These are phyloP conservation scores for Apodemia zela DNA, from an alignment of 2,888 invertebrate species.

Conservation along the genomic window DNA sequence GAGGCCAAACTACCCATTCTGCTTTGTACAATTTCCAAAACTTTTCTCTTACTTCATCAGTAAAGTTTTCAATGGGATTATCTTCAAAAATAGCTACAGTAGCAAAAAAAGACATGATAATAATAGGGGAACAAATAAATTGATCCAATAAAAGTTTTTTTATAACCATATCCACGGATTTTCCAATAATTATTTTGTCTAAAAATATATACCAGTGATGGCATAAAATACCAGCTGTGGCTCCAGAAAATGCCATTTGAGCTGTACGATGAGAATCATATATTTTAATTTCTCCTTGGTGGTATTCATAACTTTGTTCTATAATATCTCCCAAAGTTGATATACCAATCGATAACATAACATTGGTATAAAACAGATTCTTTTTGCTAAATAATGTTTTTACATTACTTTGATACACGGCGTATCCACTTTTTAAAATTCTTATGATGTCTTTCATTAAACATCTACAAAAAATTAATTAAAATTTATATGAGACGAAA, in stretches of 20 bases:
- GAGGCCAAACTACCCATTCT: slow-evolving; percentile 97
- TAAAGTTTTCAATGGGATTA: slow-evolving; percentile 82
- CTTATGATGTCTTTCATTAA: slow-evolving; percentile 33
- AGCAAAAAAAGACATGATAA: slow-evolving; percentile 89
- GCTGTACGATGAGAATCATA: slow-evolving; percentile 84
- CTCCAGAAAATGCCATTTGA: slow-evolving; percentile 90
- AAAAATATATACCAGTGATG: slow-evolving; percentile 94
- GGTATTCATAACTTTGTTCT: slow-evolving; percentile 91
- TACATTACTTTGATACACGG: slow-evolving; percentile 38
- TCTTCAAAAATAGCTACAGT: slow-evolving; percentile 89
- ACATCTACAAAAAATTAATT: not conserved
- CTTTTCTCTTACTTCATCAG: slow-evolving; percentile 86
- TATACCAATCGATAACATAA: slow-evolving; percentile 87
- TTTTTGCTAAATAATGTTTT: slow-evolving; percentile 82
- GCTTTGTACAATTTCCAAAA: slow-evolving; percentile 89
- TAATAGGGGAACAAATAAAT: slow-evolving; percentile 91
- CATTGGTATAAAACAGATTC: slow-evolving; percentile 90
- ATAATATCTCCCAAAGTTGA: slow-evolving; percentile 90
- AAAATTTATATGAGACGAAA: not conserved
- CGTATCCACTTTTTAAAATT: slow-evolving; percentile 41
- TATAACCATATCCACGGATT: slow-evolving; percentile 82
- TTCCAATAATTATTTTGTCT: slow-evolving; percentile 87
- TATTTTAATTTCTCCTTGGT: slow-evolving; percentile 78
- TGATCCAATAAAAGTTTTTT: slow-evolving; percentile 94
- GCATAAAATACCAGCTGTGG: slow-evolving; percentile 89